phyloP scores from a whole-genome alignment of 2,888 invertebrate genomes.

The Lissonota sp. region DNA sequence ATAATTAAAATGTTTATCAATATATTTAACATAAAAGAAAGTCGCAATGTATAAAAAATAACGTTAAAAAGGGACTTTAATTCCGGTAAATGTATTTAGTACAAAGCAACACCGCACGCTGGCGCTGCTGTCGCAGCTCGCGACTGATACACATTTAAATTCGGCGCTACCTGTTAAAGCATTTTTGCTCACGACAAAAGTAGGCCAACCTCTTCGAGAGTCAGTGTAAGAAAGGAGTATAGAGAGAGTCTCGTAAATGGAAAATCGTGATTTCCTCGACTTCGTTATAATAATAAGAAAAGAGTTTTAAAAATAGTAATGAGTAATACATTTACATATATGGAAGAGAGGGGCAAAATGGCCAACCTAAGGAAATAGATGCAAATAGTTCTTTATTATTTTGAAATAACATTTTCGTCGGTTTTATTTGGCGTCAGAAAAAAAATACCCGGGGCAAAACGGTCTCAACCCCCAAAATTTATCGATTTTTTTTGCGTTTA shows the following conservation, averaged over 20 bases:
- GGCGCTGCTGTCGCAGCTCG: not conserved
- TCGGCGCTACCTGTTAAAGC: slow-evolving; percentile 65
- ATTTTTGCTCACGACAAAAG: slow-evolving; percentile 64
- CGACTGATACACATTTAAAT: slow-evolving; percentile 48
- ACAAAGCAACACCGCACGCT: not conserved
- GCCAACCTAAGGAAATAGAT: too few species aligned
- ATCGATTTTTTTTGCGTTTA: too few species aligned
- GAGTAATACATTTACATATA: too few species aligned
- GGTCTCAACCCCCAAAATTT: too few species aligned
- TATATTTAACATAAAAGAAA: not conserved
- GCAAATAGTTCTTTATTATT: too few species aligned
- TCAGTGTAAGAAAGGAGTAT: slow-evolving; percentile 42
- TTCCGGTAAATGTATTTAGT: not conserved
- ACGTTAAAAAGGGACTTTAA: not conserved
- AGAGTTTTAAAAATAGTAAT: slow-evolving; percentile 43
- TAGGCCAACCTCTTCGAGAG: slow-evolving; percentile 66
- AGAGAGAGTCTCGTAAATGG: slow-evolving; percentile 60
- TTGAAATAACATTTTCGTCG: too few species aligned
- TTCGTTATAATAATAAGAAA: slow-evolving; percentile 54
- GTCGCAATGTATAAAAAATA: not conserved
- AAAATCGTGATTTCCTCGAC: slow-evolving; percentile 69
- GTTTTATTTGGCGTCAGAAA: too few species aligned
- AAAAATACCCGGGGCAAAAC: too few species aligned
- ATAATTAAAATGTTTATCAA: not conserved
- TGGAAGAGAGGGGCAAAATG: too few species aligned